A percentile compares a stretch with the other conserved stretches of the same genome.
Evolutionary conservation across 2,797 vertebrate genomes (phyloP).

Genomic region (Sebastes trivittatus): DNA sequence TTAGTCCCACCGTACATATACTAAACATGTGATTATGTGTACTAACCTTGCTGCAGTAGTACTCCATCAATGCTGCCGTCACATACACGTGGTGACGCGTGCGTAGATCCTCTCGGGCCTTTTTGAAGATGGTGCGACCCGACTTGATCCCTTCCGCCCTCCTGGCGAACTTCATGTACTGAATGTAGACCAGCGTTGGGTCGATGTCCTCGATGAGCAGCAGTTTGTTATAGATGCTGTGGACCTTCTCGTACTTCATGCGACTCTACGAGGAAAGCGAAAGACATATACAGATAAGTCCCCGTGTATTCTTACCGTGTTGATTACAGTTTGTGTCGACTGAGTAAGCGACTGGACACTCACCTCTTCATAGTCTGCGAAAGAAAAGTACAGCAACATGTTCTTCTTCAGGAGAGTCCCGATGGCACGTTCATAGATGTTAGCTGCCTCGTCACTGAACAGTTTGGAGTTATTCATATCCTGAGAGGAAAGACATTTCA

Average conservation of each 20-base stretch:
- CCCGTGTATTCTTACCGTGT: accelerated
- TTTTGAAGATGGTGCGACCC: slow-evolving; percentile 97
- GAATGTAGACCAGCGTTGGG: slow-evolving; percentile 93
- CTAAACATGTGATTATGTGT: not conserved
- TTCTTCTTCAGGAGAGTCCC: slow-evolving; percentile 98
- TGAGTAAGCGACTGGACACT: slow-evolving; percentile 41
- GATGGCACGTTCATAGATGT: slow-evolving; percentile 99
- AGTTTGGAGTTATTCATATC: slow-evolving; percentile 99
- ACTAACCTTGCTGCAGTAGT: slow-evolving; percentile 98
- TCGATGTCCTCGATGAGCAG: slow-evolving; percentile 79
- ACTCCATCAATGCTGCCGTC: slow-evolving; percentile 98
- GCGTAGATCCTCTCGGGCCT: slow-evolving; percentile 93
- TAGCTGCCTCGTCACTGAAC: slow-evolving; percentile 98
- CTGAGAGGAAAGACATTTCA: slow-evolving; percentile 68
- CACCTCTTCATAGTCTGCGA: slow-evolving; percentile 98
- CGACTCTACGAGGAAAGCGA: slow-evolving; percentile 86
- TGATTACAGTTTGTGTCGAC: not conserved
- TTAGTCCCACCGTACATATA: accelerated
- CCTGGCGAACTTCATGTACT: slow-evolving; percentile 99
- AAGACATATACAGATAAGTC: not conserved
- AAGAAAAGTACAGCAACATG: slow-evolving; percentile 99
- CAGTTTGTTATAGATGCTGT: slow-evolving; percentile 95
- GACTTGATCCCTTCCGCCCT: slow-evolving; percentile 98
- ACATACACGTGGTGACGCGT: slow-evolving; percentile 98
- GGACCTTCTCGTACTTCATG: slow-evolving; percentile 99